Percentiles rank a stretch among this genome's conserved stretches.
Evolutionary conservation across 2,888 invertebrate species (phyloP).

Genomic region (Tipula vernalis): DNA sequence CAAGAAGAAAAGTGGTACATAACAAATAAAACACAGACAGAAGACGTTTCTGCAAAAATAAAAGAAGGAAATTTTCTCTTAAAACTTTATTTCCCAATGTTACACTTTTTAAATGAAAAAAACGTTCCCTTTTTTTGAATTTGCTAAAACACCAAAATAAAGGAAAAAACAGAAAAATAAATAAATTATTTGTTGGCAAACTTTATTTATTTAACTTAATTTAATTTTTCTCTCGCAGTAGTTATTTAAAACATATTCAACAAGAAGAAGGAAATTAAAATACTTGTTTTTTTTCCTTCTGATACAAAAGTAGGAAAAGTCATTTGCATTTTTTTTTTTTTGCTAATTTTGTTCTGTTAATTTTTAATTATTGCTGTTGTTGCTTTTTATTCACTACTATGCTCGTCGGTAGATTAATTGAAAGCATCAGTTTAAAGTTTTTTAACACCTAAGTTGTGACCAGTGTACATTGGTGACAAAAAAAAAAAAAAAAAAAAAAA

Average conservation of each 20-base stretch:
- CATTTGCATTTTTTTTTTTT: not conserved
- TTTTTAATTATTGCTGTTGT: not conserved
- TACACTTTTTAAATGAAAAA: not conserved
- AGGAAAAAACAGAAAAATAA: not conserved
- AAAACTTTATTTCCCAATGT: not conserved
- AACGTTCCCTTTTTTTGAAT: not conserved
- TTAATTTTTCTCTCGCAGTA: not conserved
- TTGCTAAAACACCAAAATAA: not conserved
- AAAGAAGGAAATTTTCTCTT: not conserved
- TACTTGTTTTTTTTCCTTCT: not conserved
- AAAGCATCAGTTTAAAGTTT: not conserved
- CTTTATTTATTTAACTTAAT: constrained; percentile 4
- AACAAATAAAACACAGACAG: not conserved
- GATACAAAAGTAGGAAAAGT: not conserved
- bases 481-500: no score
- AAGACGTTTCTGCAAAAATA: not conserved
- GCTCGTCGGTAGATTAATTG: not conserved
- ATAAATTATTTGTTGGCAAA: not conserved
- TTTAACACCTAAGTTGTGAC: not conserved
- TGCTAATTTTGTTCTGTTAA: not conserved
- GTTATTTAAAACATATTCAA: not conserved
- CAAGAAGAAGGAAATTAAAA: not conserved
- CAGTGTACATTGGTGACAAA: not conserved
- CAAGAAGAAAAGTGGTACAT: not conserved
- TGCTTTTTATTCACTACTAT: not conserved